Evolutionary conservation across 2,888 invertebrate genomes (phyloP), one percentile per base, ranked within the genome.

Genomic region (Micropterix aruncella): DNA sequence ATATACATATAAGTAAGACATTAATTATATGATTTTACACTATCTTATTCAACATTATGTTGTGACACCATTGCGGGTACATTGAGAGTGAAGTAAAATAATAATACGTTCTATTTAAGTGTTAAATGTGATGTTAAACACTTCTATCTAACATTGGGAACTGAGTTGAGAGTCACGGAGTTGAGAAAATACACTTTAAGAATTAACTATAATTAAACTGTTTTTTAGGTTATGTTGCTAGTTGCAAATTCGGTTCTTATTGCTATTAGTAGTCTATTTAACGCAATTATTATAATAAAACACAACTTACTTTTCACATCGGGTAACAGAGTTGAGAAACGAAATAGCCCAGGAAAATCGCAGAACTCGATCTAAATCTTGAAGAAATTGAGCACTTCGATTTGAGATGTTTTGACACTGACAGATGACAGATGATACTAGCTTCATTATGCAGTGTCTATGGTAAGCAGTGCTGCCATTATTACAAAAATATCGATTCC

Each of bases 391-490:
- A 37, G 38, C 38, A 37, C 38, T 37, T 37, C 12, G 3, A 37
- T 37, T 37, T 37, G 38, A 37, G 38, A 37, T 37, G 3, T 37
- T 37, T 37, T 37, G 4, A 4, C 3, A 37, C 3, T 37, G 38
- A 37, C 38, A 37, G 36, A 9, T 36, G 12, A 36, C 3, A 16
- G 61, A 61, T 46, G 61, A 63, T 9, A 63, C 64, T 1, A 68
- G 66, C 48, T 70, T 69, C 48, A 69, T 68, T 58, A 63, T 49
- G 47, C 44, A 52, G 39, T 46, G 41, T 5, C 16, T 2, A n/a
- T 49, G 2, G 9, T 19, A 41, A 12, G 12, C 41, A 41, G 41
- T 18, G 2, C 19, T 18, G 3, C 5, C 9, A 19, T 19, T 41
- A 41, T 36, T 18, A 19, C 14, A 41, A 41, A n/a, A 41, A 19